Percentiles rank a stretch among this genome's conserved stretches.
Conservation (phyloP, 1,140 invertebrate species). For the Bicyclus anynana region DNA sequence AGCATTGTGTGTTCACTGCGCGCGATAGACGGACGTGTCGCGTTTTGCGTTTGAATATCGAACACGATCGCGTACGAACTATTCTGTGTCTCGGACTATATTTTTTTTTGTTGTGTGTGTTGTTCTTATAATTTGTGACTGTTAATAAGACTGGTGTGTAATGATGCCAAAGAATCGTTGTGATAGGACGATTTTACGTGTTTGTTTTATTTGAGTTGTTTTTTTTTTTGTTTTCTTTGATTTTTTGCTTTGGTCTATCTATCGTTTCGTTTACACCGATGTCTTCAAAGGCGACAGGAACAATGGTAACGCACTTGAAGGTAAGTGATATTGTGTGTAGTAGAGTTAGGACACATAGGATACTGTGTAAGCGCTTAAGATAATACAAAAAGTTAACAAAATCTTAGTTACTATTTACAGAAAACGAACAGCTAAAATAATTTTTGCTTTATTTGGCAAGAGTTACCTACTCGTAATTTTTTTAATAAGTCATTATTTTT, state of each 20-base stretch:
- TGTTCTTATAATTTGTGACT: slow-evolving; percentile 34
- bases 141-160: slow-evolving; percentile 27
- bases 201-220: slow-evolving; percentile 45
- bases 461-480: too few relatives aligned
- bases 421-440: too few relatives aligned
- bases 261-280: slow-evolving; percentile 51
- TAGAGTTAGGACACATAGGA: background rate
- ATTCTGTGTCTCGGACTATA: slow-evolving; percentile 44
- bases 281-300: slow-evolving; percentile 62
- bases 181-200: slow-evolving; percentile 60
- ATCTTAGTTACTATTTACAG: too few relatives aligned
- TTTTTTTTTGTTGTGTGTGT: slow-evolving; percentile 42
- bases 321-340: slow-evolving; percentile 26
- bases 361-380: too few relatives aligned
- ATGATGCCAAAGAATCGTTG: slow-evolving; percentile 67
- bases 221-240: slow-evolving; percentile 19
- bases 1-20: slow-evolving; percentile 66
- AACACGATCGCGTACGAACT: slow-evolving; percentile 54
- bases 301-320: slow-evolving; percentile 68
- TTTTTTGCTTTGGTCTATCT: slow-evolving; percentile 25
- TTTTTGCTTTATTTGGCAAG: too few relatives aligned
- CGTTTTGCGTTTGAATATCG: slow-evolving; percentile 13
- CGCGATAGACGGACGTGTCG: slow-evolving; percentile 49
- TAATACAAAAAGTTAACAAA: too few relatives aligned
- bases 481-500: too few relatives aligned